Evolutionary conservation across 2,888 invertebrate species (phyloP).

Genomic region (Eurois occulta): DNA sequence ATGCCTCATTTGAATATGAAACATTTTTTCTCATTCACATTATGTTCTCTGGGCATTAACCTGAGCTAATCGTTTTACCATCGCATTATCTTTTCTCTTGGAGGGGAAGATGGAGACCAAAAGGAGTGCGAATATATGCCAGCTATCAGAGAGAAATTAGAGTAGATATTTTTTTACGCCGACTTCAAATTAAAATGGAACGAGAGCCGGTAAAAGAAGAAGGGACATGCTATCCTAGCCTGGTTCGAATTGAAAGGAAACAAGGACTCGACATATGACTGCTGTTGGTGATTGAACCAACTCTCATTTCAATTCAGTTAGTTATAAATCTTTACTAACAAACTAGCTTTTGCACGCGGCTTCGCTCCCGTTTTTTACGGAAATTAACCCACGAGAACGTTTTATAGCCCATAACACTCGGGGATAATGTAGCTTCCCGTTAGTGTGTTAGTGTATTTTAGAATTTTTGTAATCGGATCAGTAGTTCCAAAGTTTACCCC

Average conservation of each 20-base stretch:
- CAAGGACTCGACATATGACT: not conserved
- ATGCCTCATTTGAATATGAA: conserved; percentile 6
- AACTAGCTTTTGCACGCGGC: too few species aligned
- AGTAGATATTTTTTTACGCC: not conserved
- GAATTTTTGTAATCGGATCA: too few species aligned
- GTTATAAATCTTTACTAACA: not conserved
- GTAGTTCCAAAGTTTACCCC: too few species aligned
- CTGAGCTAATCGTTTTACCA: not conserved
- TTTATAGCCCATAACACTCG: too few species aligned
- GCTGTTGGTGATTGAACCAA: too few species aligned
- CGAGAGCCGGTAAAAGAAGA: not conserved
- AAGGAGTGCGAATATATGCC: not conserved
- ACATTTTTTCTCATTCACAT: conserved; percentile 8
- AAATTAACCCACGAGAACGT: too few species aligned
- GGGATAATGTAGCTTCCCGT: too few species aligned
- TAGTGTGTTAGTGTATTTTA: too few species aligned
- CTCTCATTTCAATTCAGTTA: not conserved
- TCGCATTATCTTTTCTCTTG: not conserved
- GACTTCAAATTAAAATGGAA: not conserved
- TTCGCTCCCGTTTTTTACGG: too few species aligned
- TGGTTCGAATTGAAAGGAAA: not conserved
- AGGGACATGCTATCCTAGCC: not conserved
- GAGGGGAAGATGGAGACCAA: not conserved
- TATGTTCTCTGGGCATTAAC: not conserved
- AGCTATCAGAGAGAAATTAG: not conserved